These are phyloP conservation scores for Montipora capitata DNA, from an alignment of 92 coral and sea anemone species.

Conservation along the genomic window DNA sequence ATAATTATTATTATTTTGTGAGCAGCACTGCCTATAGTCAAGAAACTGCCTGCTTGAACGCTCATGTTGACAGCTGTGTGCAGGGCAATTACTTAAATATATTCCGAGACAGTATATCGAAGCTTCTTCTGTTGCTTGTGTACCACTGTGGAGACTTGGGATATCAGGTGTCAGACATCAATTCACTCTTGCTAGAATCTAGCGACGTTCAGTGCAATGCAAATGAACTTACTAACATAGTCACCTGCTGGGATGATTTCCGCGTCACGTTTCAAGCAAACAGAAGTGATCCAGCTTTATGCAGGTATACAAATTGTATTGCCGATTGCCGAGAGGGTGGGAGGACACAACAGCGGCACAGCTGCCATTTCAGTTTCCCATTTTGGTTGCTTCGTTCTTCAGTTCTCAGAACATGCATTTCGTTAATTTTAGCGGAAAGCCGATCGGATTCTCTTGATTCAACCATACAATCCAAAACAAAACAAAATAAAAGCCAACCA, in stretches of 20 bases:
- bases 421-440: no score
- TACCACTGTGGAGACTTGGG: conserved; percentile 43
- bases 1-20: no score
- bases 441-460: no score
- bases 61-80: conserved; percentile 19
- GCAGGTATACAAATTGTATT: conserved; percentile 19
- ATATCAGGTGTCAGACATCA: neutral
- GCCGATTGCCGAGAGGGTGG: no score
- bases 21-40: conserved; percentile 10
- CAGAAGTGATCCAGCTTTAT: conserved; percentile 31
- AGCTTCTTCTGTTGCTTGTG: conserved; percentile 19
- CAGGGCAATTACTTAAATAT: neutral
- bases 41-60: conserved; percentile 1
- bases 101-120: neutral
- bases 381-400: no score
- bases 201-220: neutral
- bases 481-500: no score
- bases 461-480: no score
- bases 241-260: conserved; percentile 46
- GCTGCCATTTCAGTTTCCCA: no score
- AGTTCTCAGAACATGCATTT: no score
- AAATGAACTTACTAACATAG: neutral
- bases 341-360: no score
- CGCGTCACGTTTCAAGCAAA: conserved; percentile 17
- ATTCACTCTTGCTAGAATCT: neutral